phyloP scores from a whole-genome alignment of 2,888 invertebrate species.

The Automeris io region DNA sequence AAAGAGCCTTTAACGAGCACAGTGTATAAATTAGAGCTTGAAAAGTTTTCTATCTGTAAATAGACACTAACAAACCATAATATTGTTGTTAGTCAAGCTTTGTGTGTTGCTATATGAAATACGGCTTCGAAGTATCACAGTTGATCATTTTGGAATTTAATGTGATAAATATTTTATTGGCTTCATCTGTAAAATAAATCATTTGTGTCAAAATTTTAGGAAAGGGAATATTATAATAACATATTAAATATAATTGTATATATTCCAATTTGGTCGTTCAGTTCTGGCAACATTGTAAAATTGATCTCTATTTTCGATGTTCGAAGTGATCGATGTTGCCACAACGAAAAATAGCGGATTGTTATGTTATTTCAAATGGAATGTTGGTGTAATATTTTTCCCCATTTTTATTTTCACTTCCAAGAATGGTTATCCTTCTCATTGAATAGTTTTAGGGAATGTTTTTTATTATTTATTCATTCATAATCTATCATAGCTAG shows the following conservation, averaged over 20 bases:
- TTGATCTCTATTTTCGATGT: constrained; percentile 13
- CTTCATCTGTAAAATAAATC: constrained; percentile 32
- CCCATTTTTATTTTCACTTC: constrained; percentile 42
- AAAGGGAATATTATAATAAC: constrained; percentile 22
- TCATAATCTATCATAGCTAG: constrained; percentile 64
- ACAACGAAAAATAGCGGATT: constrained; percentile 41
- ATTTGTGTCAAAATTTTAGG: constrained; percentile 16
- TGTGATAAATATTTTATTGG: constrained; percentile 58
- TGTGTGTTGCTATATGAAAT: constrained; percentile 53
- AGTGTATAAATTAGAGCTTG: constrained; percentile 16
- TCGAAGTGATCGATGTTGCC: constrained; percentile 50
- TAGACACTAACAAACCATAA: constrained; percentile 75
- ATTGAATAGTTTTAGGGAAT: constrained; percentile 68
- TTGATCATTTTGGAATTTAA: constrained; percentile 74
- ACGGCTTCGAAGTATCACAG: constrained; percentile 49
- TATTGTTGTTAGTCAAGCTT: constrained; percentile 46
- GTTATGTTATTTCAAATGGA: constrained; percentile 77
- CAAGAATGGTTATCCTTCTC: constrained; percentile 79
- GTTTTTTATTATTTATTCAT: constrained; percentile 48
- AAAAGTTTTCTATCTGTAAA: constrained; percentile 34
- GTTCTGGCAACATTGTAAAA: constrained; percentile 58
- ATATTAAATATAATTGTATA: constrained; percentile 18
- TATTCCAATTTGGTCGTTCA: constrained; percentile 70
- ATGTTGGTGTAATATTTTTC: constrained; percentile 80
- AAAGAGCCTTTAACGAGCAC: constrained; percentile 21